Conservation (phyloP, 2,797 vertebrate genomes). For the Peromyscus nudipes region DNA sequence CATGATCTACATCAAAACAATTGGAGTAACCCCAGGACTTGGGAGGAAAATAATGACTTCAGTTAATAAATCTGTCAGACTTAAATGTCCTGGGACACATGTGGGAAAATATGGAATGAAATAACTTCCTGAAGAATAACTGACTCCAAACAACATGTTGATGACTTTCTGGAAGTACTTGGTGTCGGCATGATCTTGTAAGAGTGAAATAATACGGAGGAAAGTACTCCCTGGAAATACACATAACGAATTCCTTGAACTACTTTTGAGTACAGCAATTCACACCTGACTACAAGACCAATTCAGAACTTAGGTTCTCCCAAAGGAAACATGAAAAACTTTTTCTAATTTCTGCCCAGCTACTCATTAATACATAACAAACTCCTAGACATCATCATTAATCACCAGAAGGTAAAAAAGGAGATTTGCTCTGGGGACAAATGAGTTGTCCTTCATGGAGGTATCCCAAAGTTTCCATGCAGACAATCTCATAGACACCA, state of each 20-base stretch:
- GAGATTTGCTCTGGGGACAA: background rate
- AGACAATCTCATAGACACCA: background rate
- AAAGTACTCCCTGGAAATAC: background rate
- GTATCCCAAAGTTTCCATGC: background rate
- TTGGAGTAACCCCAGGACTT: background rate
- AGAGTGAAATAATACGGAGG: background rate
- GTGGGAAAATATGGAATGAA: background rate
- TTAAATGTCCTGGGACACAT: background rate
- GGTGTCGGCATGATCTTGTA: background rate
- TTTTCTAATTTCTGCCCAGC: background rate
- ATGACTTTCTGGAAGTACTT: background rate
- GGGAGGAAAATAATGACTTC: background rate
- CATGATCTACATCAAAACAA: background rate
- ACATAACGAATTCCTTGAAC: background rate
- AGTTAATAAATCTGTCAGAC: background rate
- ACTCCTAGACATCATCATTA: background rate
- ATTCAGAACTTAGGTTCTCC: background rate
- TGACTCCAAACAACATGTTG: background rate
- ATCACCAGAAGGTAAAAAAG: background rate
- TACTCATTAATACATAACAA: background rate
- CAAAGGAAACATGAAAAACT: background rate
- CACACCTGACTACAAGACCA: background rate
- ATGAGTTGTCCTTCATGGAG: background rate
- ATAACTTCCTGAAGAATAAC: background rate
- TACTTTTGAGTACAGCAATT: background rate